Base-by-base conservation (phyloP, 2,797 vertebrate genomes). In the Catharus ustulatus region DNA sequence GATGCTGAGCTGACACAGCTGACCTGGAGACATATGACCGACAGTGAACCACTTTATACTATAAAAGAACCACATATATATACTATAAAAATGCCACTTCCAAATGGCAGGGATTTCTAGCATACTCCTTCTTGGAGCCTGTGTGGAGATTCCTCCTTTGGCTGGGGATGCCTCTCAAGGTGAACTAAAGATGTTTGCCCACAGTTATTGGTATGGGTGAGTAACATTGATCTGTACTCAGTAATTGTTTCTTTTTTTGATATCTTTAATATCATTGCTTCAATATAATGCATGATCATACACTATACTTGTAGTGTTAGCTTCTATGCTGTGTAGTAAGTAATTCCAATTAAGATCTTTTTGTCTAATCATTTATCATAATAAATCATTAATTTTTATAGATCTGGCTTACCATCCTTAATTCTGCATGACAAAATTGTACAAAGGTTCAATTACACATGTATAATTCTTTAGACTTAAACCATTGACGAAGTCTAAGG, bases 71-170 rank as follows among this genome's bases (percentile, higher is more conserved):
- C 42, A 30, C 9, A 34, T 4, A 49, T 20, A 10, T 5, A 23
- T 4, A 24, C 5, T 14, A 26, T 55, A 5, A 26, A 62, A 69
- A 34, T 30, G 21, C 32, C 83, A 38, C 29, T 55, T 55, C 13
- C 12, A 63, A 55, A 27, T 55, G 49, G 26, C 21, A 71, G 8
- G 42, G 26, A 27, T 55, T 62, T 55, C 48, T 36, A 48, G 49
- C 30, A 30, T 7, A 19, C 19, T n/a, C 30, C 57, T 29, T 38
- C 55, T 49, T 63, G 32, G 14, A 78, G 21, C 0, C 0, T 16
- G 32, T 43, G 22, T 49, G 22, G 36, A 71, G 21, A 63, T 36
- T 71, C 10, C 18, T 71, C 42, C 10, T 22, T 63, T 57, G 27
- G 18, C 43, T 63, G 49, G 22, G 12, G 58, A 49, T 0, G 0